Conservation (phyloP, 1,140 invertebrate genomes). For the Bombus waltoni region DNA sequence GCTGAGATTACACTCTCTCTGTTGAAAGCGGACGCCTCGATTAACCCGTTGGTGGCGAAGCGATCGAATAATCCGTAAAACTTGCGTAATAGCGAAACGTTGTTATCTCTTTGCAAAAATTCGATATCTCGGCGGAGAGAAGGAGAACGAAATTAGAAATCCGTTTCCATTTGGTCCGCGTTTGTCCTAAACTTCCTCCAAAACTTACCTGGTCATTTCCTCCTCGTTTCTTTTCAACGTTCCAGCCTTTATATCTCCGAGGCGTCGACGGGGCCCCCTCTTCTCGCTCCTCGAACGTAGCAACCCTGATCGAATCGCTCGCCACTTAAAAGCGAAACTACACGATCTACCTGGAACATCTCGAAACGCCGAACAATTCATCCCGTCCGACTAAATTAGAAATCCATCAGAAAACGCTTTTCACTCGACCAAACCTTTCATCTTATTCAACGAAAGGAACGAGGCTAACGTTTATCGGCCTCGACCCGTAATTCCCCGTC, state of each 20-base stretch:
- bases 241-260: neutral
- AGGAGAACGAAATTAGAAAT: too few species aligned
- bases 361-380: conserved; percentile 19
- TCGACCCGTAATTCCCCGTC: conserved; percentile 33
- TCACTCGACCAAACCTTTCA: conserved; percentile 18
- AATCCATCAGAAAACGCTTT: conserved; percentile 47
- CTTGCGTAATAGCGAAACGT: neutral
- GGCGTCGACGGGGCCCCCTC: neutral
- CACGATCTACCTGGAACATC: neutral
- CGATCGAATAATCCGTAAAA: neutral
- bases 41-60: neutral
- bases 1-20: neutral
- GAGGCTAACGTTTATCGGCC: conserved; percentile 41
- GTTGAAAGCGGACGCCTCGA: neutral
- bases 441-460: neutral
- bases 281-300: neutral
- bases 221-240: neutral
- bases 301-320: neutral
- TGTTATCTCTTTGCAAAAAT: neutral
- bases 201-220: neutral
- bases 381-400: conserved; percentile 28
- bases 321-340: too few species aligned
- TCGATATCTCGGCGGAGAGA: too few species aligned
- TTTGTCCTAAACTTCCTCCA: too few species aligned
- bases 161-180: too few species aligned